phyloP scores from a whole-genome alignment of 2,113 vertebrate species.

The Seriola dumerili region DNA sequence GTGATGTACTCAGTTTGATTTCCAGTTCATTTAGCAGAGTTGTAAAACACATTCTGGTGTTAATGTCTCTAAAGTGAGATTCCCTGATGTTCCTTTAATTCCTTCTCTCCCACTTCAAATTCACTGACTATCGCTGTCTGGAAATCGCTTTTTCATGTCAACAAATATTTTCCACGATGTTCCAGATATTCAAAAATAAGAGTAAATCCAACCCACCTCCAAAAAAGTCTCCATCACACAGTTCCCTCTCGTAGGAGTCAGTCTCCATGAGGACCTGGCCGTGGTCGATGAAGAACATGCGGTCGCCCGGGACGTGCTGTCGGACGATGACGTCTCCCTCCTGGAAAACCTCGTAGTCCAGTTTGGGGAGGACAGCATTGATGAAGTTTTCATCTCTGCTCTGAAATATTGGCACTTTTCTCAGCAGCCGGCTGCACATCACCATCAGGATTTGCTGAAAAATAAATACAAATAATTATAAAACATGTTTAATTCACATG shows the following conservation, averaged over 20 bases:
- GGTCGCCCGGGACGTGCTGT: slow-evolving; percentile 66
- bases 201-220: slow-evolving; percentile 71
- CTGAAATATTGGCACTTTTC: slow-evolving; percentile 78
- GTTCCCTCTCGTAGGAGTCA: slow-evolving; percentile 70
- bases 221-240: slow-evolving; percentile 83
- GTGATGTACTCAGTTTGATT: no score
- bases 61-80: no score
- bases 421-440: slow-evolving; percentile 75
- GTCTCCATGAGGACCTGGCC: slow-evolving; percentile 78
- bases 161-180: not conserved
- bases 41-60: no score
- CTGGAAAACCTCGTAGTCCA: slow-evolving; percentile 75
- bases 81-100: no score
- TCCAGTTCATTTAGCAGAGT: no score
- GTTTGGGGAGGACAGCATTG: slow-evolving; percentile 63
- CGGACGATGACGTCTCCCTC: slow-evolving; percentile 69
- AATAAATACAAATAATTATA: not conserved
- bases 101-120: no score
- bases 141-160: no score
- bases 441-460: slow-evolving; percentile 74
- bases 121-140: no score
- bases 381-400: slow-evolving; percentile 77
- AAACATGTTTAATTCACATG: not conserved
- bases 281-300: slow-evolving; percentile 82
- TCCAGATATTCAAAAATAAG: not conserved